Evolutionary conservation across 2,888 invertebrate genomes (phyloP).

Genomic region (Pandemis corylana): DNA sequence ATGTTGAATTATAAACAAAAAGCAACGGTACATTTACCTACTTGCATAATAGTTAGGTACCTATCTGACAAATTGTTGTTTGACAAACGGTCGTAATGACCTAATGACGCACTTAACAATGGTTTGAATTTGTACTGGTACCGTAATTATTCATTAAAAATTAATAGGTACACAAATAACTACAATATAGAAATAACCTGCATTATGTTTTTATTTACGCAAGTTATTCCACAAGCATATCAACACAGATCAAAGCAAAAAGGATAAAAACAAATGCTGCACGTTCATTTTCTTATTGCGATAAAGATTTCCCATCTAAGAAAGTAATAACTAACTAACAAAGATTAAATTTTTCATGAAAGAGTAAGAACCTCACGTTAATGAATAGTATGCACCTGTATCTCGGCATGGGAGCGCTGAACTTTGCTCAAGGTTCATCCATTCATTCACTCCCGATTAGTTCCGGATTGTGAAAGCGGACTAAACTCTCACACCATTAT

Average conservation of each 20-base stretch:
- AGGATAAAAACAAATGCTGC: too few species aligned
- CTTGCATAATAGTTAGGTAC: conserved; percentile 2
- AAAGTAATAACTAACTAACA: neutral
- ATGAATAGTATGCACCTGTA: conserved; percentile 22
- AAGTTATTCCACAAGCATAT: too few species aligned
- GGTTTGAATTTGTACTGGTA: neutral
- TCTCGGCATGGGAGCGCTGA: conserved; percentile 58
- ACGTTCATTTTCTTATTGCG: neutral
- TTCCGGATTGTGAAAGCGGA: conserved; percentile 56
- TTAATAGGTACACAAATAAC: neutral
- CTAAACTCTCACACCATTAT: conserved; percentile 47
- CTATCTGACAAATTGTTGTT: conserved; percentile 12
- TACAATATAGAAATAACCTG: too few species aligned
- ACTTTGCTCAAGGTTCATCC: conserved; percentile 56
- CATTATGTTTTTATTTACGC: too few species aligned
- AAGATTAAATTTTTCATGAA: neutral
- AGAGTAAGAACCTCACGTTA: conserved; percentile 3
- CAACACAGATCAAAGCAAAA: too few species aligned
- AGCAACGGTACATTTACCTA: conserved; percentile 28
- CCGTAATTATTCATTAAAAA: conserved; percentile 6
- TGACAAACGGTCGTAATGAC: neutral
- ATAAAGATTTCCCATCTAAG: neutral
- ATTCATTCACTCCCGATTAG: conserved; percentile 66
- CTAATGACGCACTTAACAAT: conserved; percentile 21
- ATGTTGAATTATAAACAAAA: conserved; percentile 22